These are phyloP conservation scores for Plagiodera versicolora DNA, from an alignment of 2,888 invertebrate species.

Conservation along the genomic window DNA sequence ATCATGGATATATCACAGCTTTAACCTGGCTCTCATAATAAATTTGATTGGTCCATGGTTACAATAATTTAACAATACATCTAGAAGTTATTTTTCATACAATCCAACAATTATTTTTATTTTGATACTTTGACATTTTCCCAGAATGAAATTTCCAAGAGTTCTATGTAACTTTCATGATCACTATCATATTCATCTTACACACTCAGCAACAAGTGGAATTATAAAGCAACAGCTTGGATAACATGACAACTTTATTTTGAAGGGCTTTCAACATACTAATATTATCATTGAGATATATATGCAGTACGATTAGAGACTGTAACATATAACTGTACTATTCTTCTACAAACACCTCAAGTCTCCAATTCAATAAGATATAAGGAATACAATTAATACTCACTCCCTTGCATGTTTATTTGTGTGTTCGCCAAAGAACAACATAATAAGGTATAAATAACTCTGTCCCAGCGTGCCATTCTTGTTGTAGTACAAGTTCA, in stretches of 20 bases:
- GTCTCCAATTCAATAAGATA: background rate
- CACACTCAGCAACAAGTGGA: background rate
- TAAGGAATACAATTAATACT: background rate
- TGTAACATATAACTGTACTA: background rate
- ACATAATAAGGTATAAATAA: conserved; percentile 17
- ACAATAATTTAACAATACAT: too few relatives aligned
- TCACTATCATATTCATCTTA: too few relatives aligned
- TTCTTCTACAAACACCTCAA: background rate
- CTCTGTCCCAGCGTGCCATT: conserved; percentile 21
- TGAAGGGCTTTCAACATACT: background rate
- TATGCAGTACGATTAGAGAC: too few relatives aligned
- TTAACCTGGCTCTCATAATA: too few relatives aligned
- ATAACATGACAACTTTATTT: background rate
- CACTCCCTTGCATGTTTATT: background rate
- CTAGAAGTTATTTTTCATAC: too few relatives aligned
- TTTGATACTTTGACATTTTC: too few relatives aligned
- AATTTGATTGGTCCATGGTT: too few relatives aligned
- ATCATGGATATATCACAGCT: too few relatives aligned
- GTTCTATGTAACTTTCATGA: too few relatives aligned
- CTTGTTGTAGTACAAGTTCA: conserved; percentile 15
- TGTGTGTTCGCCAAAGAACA: background rate
- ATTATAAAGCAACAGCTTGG: background rate
- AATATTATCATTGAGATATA: background rate
- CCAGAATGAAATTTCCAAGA: too few relatives aligned
- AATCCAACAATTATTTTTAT: too few relatives aligned